phyloP scores from a whole-genome alignment of 2,797 vertebrate species.

The Chromobotia macracanthus region DNA sequence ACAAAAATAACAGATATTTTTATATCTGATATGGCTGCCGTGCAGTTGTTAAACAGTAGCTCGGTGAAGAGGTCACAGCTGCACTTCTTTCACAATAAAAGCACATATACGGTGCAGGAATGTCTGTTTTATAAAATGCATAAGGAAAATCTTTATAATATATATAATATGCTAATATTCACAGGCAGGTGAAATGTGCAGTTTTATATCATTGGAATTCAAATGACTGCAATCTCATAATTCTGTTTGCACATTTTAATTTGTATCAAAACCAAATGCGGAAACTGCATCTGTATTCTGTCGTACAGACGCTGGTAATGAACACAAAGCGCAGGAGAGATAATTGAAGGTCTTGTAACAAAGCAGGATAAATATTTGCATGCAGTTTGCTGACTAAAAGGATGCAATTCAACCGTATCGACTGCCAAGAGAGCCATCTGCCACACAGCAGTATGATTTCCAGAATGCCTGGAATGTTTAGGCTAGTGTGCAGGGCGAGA shows the following conservation, averaged over 20 bases:
- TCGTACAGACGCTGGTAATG: background rate
- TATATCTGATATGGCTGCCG: no score
- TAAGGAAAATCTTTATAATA: no score
- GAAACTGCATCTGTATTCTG: background rate
- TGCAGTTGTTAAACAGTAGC: no score
- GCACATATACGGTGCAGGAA: no score
- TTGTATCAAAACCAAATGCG: background rate
- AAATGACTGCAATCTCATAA: background rate
- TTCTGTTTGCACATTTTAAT: background rate
- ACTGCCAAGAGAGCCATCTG: constrained; percentile 48
- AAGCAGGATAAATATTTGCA: constrained; percentile 50
- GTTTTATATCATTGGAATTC: background rate
- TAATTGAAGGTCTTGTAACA: constrained; percentile 37
- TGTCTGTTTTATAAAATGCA: no score
- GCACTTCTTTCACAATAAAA: no score
- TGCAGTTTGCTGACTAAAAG: constrained; percentile 29
- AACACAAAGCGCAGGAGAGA: background rate
- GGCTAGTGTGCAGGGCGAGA: background rate
- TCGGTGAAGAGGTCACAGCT: no score
- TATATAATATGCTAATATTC: no score
- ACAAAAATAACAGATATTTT: no score
- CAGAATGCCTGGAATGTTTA: constrained; percentile 12
- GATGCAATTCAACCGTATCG: background rate
- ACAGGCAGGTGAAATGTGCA: background rate
- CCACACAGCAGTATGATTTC: constrained; percentile 25